Conservation (phyloP, 2,888 invertebrate genomes). For the Hemithea aestivaria region DNA sequence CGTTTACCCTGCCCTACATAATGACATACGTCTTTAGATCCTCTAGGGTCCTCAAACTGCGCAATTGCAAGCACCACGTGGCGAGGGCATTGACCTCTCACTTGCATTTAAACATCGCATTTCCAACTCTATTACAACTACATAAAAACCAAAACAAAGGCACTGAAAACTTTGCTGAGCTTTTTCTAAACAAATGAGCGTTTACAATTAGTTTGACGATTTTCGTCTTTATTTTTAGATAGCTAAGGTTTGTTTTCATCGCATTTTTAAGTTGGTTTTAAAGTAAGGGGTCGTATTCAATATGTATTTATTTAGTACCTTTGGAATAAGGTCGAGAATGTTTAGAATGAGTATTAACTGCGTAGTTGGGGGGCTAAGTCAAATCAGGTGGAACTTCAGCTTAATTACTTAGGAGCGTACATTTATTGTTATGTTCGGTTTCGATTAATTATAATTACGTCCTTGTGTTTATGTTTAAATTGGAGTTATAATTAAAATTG, state of each 20-base stretch:
- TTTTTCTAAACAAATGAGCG: neutral
- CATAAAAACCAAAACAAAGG: conserved; percentile 34
- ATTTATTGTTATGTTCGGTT: conserved; percentile 7
- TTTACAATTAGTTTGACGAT: neutral
- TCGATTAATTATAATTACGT: too few species aligned
- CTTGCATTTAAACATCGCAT: conserved; percentile 2
- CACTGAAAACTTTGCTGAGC: conserved; percentile 13
- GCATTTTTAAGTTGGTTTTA: conserved; percentile 15
- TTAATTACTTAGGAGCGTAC: conserved; percentile 16
- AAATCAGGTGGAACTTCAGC: conserved; percentile 16
- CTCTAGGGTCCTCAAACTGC: conserved; percentile 70
- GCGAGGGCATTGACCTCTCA: conserved; percentile 60
- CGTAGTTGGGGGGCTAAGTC: conserved; percentile 12
- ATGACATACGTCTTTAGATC: conserved; percentile 56
- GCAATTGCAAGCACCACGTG: conserved; percentile 71
- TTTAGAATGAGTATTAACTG: conserved; percentile 13
- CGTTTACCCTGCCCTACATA: conserved; percentile 41
- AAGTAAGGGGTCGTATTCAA: conserved; percentile 13
- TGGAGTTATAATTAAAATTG: too few species aligned
- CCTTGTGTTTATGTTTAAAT: too few species aligned
- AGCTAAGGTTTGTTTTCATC: conserved; percentile 22
- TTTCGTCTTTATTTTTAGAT: conserved; percentile 10
- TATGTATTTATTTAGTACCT: conserved; percentile 8
- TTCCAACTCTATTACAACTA: conserved; percentile 21
- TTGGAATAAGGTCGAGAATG: conserved; percentile 11